Evolutionary conservation across 2,888 invertebrate species (phyloP).

Genomic region (Sycophila texana): DNA sequence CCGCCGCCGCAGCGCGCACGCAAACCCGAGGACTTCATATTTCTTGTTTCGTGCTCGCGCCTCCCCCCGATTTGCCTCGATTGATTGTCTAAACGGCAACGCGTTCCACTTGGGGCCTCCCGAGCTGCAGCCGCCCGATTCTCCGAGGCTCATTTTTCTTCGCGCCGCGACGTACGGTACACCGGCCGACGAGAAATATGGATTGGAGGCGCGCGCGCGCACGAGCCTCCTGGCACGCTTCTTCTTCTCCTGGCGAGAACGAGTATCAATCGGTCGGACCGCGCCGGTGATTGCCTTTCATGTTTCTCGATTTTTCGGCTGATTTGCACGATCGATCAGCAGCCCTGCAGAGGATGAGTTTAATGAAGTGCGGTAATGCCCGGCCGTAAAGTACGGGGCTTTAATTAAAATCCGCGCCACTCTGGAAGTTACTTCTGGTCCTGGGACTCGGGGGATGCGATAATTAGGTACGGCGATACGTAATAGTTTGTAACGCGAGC

Average conservation of each 20-base stretch:
- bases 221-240: background rate
- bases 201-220: background rate
- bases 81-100: constrained; percentile 45
- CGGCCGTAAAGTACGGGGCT: constrained; percentile 4
- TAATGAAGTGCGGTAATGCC: constrained; percentile 19
- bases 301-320: background rate
- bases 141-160: constrained; percentile 29
- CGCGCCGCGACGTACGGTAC: background rate
- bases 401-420: constrained; percentile 9
- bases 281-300: background rate
- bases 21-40: constrained; percentile 42
- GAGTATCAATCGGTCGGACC: constrained; percentile 2
- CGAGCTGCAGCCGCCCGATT: background rate
- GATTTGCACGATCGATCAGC: background rate
- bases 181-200: constrained; percentile 1
- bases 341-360: background rate
- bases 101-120: constrained; percentile 18
- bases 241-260: background rate
- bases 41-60: constrained; percentile 38
- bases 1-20: constrained; percentile 23
- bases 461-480: constrained; percentile 7
- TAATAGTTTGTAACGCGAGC: background rate
- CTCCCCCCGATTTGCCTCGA: constrained; percentile 34
- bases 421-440: constrained; percentile 7
- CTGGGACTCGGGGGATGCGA: background rate